These are phyloP conservation scores for Oryzias javanicus DNA, from an alignment of 2,113 vertebrate genomes.

Conservation along the genomic window DNA sequence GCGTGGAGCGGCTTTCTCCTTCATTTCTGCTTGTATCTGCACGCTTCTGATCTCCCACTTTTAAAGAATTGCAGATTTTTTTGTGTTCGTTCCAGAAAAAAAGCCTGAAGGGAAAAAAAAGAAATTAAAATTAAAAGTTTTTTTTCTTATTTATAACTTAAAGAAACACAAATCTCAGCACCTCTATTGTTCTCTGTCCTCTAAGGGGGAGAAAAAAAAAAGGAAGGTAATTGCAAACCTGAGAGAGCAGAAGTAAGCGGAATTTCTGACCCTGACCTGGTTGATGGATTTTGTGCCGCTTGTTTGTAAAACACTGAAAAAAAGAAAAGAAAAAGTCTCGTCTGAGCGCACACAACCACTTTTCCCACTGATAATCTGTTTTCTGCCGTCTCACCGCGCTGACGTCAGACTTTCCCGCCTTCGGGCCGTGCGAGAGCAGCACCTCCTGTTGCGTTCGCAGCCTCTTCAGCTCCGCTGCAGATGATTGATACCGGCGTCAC, in stretches of 20 bases:
- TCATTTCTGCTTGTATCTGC: constrained; percentile 6
- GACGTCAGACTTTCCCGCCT: constrained; percentile 15
- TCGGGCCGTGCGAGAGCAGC: neutral
- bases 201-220: no score
- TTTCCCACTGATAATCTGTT: constrained; percentile 6
- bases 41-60: neutral
- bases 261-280: no score
- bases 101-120: no score
- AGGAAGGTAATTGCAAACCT: no score
- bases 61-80: neutral
- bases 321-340: neutral
- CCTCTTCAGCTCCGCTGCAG: neutral
- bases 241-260: no score
- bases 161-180: no score
- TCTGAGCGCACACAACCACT: constrained; percentile 2
- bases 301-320: neutral
- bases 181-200: no score
- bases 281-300: neutral
- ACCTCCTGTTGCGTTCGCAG: neutral
- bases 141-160: no score
- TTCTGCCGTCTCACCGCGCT: neutral
- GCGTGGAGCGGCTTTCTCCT: neutral
- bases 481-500: neutral
- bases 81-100: no score
- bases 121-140: no score